Base-by-base conservation (phyloP, 2,113 vertebrate species). In the Kryptolebias marmoratus region DNA sequence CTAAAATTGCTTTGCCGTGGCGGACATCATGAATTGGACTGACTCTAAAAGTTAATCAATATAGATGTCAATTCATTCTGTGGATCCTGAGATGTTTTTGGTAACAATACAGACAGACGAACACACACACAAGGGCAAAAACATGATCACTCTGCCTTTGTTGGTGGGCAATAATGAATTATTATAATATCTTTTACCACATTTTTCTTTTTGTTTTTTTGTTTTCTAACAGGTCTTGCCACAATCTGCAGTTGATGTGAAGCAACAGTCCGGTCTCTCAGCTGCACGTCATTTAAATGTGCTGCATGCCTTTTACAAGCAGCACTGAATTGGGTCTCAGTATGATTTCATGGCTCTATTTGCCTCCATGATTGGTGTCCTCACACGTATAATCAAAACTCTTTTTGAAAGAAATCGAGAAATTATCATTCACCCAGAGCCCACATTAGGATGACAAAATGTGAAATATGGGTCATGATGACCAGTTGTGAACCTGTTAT, bases 391-490 rank as follows among this genome's bases (percentile, higher is more conserved):
- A 62, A 18, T n/a, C 2, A 66, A 54, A 50, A 32, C n/a, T 39
- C 55, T 63, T 70, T 58, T 11, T 12, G 31, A 52, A 61, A 65
- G 30, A 27, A 63, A 30, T 50, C 68, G 18, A 44, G 22, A 68
- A 53, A 77, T 80, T 4, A 71, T 74, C 27, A 68, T 73, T 77
- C 55, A 71, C 47, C 52, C 48, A 15, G 52, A 81, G 69, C 5
- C 55, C 39, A 73, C 67, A 69, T 73, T 71, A 79, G 49, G 61
- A 74, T 78, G 72, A 70, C 65, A 85, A 66, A 77, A 84, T 32
- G 28, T 76, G 71, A 89, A 73, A 66, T 52, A 61, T 80, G 63
- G 80, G 84, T 85, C 83, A 84, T 49, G 48, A n/a, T 80, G 80
- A 86, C 65, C 81, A 88, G 77, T 87, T 86, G 83, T 79, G 75